Evolutionary conservation across 2,113 vertebrate species (phyloP), one percentile per base, ranked within the genome.

Genomic region (Pseudopipra pipra): DNA sequence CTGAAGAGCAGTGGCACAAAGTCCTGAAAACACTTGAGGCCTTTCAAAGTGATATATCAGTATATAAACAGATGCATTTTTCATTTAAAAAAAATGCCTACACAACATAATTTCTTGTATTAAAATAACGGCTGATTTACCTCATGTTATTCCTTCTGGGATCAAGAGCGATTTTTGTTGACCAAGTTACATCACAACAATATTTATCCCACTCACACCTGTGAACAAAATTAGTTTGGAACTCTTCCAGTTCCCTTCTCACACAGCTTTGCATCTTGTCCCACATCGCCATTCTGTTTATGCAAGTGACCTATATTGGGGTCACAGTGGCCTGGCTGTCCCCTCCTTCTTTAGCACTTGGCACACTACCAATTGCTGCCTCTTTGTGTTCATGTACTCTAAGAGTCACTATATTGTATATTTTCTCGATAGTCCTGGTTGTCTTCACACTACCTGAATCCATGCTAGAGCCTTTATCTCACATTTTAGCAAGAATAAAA

Each of bases 1-100:
- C 95, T 96, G 92, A 93, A 92, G 68, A 95, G 93, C 55, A 80
- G 47, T 28, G 56, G 63, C 74, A 79, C 55, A 67, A 96, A 88
- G 41, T 90, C 68, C 55, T 71, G 65, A 73, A 93, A 95, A 84
- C 59, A 86, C 20, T 88, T 54, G 8, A 89, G 43, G 17, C 12
- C 39, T 86, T 96, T 77, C 76, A 78, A 93, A 95, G 62, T 55
- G 73, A 93, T 51, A 33, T 81, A 88, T 25, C 44, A 67, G 28
- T 51, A 72, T 9, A 44, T 55, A 89, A 89, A 90, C 22, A 76
- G 51, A 80, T 0, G 2, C 7, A 75, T 90, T 90, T 80, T 80
- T 84, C 25, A 52, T 56, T 56, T 51, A 24, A 7, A 28, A 63
- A 51, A 82, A 73, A 49, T 4, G 3, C 51, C 44, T 22, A 39